phyloP scores from a whole-genome alignment of 2,888 invertebrate species.

The Cosmia pyralina region DNA sequence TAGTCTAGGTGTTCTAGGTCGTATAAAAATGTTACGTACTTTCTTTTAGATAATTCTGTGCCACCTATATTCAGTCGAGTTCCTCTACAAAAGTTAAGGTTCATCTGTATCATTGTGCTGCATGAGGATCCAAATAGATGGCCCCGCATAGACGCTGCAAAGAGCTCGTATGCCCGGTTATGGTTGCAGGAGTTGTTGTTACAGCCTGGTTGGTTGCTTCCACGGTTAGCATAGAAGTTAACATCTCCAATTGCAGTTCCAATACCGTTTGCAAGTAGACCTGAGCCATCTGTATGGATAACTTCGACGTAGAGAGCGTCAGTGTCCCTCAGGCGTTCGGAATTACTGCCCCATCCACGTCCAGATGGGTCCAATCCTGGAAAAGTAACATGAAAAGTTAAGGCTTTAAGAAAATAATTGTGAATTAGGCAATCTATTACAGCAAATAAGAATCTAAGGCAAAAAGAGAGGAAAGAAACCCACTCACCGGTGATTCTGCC shows the following conservation, averaged over 20 bases:
- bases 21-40: slow-evolving; percentile 64
- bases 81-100: slow-evolving; percentile 73
- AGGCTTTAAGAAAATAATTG: background rate
- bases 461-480: background rate
- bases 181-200: slow-evolving; percentile 73
- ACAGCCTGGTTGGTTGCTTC: slow-evolving; percentile 91
- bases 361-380: slow-evolving; percentile 78
- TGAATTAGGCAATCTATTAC: background rate
- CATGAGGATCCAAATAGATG: slow-evolving; percentile 70
- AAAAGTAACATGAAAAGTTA: background rate
- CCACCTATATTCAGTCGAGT: slow-evolving; percentile 69
- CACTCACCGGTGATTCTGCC: slow-evolving; percentile 39
- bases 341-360: slow-evolving; percentile 70
- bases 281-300: slow-evolving; percentile 79
- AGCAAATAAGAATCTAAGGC: background rate
- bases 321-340: slow-evolving; percentile 63
- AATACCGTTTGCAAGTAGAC: slow-evolving; percentile 89
- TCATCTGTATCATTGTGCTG: slow-evolving; percentile 63
- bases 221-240: slow-evolving; percentile 97
- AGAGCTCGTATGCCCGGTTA: slow-evolving; percentile 76
- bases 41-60: slow-evolving; percentile 67
- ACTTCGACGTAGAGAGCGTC: slow-evolving; percentile 82
- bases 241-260: slow-evolving; percentile 94
- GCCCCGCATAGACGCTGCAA: slow-evolving; percentile 71
- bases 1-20: no score